phyloP scores from a whole-genome alignment of 2,113 vertebrate species.

The Menura novaehollandiae region DNA sequence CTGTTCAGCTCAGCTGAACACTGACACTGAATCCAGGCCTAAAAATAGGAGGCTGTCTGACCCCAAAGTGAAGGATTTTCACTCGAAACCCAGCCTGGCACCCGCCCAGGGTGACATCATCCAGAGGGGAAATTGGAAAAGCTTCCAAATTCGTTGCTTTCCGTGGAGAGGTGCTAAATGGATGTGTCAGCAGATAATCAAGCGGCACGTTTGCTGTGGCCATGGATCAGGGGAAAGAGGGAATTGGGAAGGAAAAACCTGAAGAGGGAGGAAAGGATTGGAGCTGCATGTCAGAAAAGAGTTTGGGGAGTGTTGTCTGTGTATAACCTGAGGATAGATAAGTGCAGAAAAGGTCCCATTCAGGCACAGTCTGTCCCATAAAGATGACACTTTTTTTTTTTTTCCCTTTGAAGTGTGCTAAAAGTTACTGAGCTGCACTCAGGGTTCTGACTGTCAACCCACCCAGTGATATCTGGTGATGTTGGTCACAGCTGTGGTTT shows the following conservation, averaged over 20 bases:
- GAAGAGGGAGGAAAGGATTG: background rate
- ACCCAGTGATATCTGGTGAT: background rate
- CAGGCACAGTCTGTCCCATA: background rate
- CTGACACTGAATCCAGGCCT: background rate
- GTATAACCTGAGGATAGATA: fast-evolving
- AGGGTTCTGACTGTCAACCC: background rate
- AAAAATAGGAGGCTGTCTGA: constrained; percentile 51
- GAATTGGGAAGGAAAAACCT: background rate
- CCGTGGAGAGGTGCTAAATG: background rate
- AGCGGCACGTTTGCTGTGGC: background rate
- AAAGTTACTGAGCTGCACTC: background rate
- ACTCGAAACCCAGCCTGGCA: background rate
- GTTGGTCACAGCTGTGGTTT: fast-evolving
- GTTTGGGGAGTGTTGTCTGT: background rate
- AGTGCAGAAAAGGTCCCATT: background rate
- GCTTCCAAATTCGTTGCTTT: background rate
- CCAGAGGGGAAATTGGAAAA: constrained; percentile 47
- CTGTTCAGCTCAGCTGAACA: background rate
- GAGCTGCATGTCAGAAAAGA: background rate
- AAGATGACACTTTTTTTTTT: background rate
- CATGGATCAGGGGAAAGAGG: background rate
- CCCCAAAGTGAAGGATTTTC: constrained; percentile 32
- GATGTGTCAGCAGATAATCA: background rate
- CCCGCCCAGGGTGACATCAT: background rate
- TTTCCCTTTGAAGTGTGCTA: background rate